Conservation (phyloP, 2,113 vertebrate genomes). For the Zosterops hypoxanthus region DNA sequence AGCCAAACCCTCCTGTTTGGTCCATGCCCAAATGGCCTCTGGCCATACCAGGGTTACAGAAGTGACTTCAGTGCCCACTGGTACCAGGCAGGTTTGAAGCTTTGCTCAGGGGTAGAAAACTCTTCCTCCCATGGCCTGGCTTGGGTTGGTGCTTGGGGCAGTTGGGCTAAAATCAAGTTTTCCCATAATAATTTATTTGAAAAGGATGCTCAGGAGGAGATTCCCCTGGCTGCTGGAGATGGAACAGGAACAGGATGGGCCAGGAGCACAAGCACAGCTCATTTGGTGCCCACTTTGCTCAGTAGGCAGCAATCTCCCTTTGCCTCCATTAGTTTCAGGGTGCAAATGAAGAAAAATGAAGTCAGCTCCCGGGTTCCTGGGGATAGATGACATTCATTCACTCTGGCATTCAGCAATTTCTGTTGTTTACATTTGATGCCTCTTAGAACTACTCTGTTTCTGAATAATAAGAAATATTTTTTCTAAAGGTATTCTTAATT, state of each 20-base stretch:
- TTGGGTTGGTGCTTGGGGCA: neutral
- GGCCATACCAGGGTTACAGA: fast-evolving
- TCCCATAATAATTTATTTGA: neutral
- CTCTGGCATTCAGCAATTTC: neutral
- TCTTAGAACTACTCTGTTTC: conserved; percentile 1
- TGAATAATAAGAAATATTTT: conserved; percentile 3
- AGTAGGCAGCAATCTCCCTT: neutral
- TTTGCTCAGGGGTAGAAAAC: neutral
- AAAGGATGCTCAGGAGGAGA: neutral
- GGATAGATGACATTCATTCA: neutral
- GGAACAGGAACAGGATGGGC: neutral
- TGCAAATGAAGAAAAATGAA: neutral
- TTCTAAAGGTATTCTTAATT: conserved; percentile 35
- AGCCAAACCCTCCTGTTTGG: neutral
- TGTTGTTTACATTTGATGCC: conserved; percentile 46
- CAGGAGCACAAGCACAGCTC: neutral
- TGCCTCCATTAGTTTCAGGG: neutral
- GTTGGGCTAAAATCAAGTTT: neutral
- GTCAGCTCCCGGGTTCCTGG: neutral
- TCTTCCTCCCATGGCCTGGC: neutral
- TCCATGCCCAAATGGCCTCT: neutral
- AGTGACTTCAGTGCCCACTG: neutral
- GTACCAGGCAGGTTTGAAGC: neutral
- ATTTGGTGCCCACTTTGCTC: neutral
- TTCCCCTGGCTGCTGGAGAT: neutral